Conservation (phyloP, 2,888 invertebrate species). For the Epirrita christyi region DNA sequence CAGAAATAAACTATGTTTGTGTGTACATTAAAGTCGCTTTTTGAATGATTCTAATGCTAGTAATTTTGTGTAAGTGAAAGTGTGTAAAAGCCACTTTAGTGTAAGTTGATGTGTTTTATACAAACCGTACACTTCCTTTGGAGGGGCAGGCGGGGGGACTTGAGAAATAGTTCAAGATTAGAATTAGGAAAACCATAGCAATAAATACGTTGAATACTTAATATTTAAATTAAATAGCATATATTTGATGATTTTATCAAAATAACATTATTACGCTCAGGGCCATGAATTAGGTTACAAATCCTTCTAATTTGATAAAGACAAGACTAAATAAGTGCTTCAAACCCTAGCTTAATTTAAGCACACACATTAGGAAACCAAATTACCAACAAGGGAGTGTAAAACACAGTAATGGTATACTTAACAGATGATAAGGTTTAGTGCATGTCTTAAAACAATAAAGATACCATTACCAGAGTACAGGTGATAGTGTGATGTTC, state of each 20-base stretch:
- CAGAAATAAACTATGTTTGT: constrained; percentile 7
- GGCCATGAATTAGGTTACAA: too few species aligned
- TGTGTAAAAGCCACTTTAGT: constrained; percentile 47
- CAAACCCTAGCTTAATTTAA: not conserved
- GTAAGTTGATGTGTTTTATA: constrained; percentile 54
- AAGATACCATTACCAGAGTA: not conserved
- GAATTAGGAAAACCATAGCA: constrained; percentile 23
- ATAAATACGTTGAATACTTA: not conserved
- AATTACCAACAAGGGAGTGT: not conserved
- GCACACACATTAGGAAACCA: not conserved
- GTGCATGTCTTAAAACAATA: not conserved
- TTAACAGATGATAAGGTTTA: not conserved
- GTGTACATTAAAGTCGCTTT: constrained; percentile 48
- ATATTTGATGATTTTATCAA: not conserved
- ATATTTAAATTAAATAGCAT: not conserved
- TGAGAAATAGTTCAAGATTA: constrained; percentile 33
- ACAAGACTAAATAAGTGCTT: not conserved
- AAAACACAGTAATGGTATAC: not conserved
- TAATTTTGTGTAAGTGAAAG: too few species aligned
- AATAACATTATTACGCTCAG: too few species aligned
- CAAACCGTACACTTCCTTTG: constrained; percentile 74
- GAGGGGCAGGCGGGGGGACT: constrained; percentile 38
- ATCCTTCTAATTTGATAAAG: too few species aligned
- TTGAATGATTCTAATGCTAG: not conserved
- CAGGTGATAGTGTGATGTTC: too few species aligned